Percentiles rank a stretch among this genome's conserved stretches.
Evolutionary conservation across 2,113 vertebrate genomes (phyloP).

Genomic region (Pyrgilauda ruficollis): DNA sequence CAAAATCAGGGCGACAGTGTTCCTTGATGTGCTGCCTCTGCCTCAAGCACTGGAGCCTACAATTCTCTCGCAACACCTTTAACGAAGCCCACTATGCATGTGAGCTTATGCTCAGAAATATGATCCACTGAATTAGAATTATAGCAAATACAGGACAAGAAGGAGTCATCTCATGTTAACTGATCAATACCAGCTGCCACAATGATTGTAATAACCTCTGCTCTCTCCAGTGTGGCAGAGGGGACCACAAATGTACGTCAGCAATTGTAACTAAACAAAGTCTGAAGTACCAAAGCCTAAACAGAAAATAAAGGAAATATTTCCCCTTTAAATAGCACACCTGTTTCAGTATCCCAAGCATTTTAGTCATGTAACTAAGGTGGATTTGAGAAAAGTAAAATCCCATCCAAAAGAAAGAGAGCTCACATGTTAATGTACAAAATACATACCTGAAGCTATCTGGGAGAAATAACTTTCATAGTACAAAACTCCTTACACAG

Average conservation of each 20-base stretch:
- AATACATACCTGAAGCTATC: neutral
- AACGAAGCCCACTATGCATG: neutral
- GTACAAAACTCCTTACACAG: neutral
- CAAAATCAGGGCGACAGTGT: no score
- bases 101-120: neutral
- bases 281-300: neutral
- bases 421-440: neutral
- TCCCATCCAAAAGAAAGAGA: neutral
- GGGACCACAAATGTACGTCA: neutral
- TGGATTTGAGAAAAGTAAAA: neutral
- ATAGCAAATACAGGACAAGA: neutral
- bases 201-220: neutral
- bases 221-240: neutral
- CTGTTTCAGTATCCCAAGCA: neutral
- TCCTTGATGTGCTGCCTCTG: neutral
- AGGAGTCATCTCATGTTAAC: neutral
- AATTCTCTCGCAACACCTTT: neutral
- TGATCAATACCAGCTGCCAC: neutral
- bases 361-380: neutral
- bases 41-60: neutral
- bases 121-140: neutral
- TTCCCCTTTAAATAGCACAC: neutral
- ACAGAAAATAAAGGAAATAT: neutral
- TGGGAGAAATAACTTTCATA: neutral
- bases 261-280: neutral